Conservation (phyloP, 2,113 vertebrate species). For the Columba janthina region DNA sequence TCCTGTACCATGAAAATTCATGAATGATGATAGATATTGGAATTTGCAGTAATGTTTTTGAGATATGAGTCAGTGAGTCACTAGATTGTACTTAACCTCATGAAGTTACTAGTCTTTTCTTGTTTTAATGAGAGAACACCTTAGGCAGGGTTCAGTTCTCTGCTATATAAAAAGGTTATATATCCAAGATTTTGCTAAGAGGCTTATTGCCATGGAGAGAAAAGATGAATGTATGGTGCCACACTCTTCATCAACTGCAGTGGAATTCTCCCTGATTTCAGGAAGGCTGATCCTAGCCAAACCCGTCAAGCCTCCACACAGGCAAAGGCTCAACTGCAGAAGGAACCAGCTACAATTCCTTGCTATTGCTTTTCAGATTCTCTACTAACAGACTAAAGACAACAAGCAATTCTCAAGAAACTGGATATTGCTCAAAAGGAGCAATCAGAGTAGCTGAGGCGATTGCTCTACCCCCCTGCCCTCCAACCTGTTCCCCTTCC, state of each 20-base stretch:
- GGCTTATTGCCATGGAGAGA: not conserved
- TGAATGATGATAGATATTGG: not conserved
- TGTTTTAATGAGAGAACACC: not conserved
- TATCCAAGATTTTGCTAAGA: not conserved
- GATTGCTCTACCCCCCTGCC: not conserved
- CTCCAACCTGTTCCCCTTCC: too few species aligned
- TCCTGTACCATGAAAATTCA: not conserved
- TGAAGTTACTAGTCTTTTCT: not conserved
- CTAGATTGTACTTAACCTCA: not conserved
- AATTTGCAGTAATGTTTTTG: not conserved
- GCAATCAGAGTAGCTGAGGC: not conserved
- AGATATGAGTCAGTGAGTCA: not conserved
- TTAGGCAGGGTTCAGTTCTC: not conserved
- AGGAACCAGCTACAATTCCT: not conserved
- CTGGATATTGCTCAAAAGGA: not conserved
- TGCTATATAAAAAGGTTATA: not conserved
- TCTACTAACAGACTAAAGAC: not conserved
- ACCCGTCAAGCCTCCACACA: not conserved
- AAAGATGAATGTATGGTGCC: not conserved
- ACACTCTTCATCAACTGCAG: not conserved
- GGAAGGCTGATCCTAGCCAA: not conserved
- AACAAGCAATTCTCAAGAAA: not conserved
- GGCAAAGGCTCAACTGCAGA: not conserved
- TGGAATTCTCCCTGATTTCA: not conserved
- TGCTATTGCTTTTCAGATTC: not conserved